phyloP scores from a whole-genome alignment of 2,113 vertebrate genomes.

The Sprattus sprattus region DNA sequence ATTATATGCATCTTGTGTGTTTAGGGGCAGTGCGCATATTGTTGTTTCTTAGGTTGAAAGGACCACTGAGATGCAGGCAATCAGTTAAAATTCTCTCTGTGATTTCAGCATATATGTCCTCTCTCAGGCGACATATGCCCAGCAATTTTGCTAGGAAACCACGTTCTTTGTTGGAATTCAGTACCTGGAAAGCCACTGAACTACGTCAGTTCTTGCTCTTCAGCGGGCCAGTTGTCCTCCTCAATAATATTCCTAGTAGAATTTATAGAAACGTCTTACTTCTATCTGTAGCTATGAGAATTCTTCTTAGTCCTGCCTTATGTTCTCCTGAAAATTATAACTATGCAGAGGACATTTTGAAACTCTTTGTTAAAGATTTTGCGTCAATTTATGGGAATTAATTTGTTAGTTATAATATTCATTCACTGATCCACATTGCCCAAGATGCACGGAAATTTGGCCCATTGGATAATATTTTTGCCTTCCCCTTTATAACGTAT shows the following conservation, averaged over 20 bases:
- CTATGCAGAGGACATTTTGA: constrained; percentile 29
- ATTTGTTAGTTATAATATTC: constrained; percentile 34
- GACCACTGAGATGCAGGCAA: not conserved
- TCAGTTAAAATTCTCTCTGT: not conserved
- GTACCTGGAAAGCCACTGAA: constrained; percentile 34
- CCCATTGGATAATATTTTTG: constrained; percentile 36
- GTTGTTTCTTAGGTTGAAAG: constrained; percentile 25
- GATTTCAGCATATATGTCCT: not conserved
- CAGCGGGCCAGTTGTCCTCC: constrained; percentile 19
- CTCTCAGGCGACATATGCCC: constrained; percentile 8
- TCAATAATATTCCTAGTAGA: constrained; percentile 1
- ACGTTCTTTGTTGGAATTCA: constrained; percentile 24
- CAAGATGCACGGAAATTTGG: constrained; percentile 38
- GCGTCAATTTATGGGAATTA: constrained; percentile 18
- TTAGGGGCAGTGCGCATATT: constrained; percentile 12
- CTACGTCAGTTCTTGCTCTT: constrained; percentile 33
- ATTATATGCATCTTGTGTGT: constrained; percentile 32
- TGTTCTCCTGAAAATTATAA: constrained; percentile 30
- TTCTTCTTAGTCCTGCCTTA: constrained; percentile 35
- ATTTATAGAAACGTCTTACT: constrained; percentile 24
- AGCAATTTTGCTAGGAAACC: constrained; percentile 35
- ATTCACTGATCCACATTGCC: constrained; percentile 37
- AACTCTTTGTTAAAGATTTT: constrained; percentile 16
- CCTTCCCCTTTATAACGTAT: constrained; percentile 35
- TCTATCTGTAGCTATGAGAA: constrained; percentile 25